Percentiles rank a stretch among this genome's conserved stretches.
phyloP scores from a whole-genome alignment of 1,140 invertebrate genomes.

The Solenopsis fugax region DNA sequence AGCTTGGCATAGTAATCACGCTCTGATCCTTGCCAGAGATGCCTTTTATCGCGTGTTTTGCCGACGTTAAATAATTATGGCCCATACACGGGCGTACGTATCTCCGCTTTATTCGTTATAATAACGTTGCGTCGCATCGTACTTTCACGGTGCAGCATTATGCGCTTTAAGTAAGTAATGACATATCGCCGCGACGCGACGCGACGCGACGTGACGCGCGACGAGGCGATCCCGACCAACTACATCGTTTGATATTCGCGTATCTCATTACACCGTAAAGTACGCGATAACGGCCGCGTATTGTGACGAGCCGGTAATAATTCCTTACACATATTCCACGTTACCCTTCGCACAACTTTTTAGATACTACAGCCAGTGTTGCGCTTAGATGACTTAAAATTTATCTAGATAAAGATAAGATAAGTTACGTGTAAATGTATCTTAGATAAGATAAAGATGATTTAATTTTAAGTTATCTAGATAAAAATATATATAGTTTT shows the following conservation, averaged over 20 bases:
- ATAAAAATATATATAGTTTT: too few relatives aligned
- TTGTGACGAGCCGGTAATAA: constrained; percentile 27
- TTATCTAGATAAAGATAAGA: too few relatives aligned
- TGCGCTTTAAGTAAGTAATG: constrained; percentile 53
- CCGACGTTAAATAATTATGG: constrained; percentile 57
- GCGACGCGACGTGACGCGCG: not conserved
- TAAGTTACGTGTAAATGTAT: too few relatives aligned
- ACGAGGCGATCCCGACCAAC: constrained; percentile 20
- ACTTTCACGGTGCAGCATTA: constrained; percentile 42
- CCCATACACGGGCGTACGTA: not conserved
- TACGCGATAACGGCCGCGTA: not conserved
- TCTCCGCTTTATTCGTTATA: constrained; percentile 54
- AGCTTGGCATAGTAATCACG: constrained; percentile 56
- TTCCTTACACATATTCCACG: not conserved
- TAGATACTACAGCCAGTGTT: too few relatives aligned
- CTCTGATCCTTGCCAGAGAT: constrained; percentile 22
- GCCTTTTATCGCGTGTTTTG: constrained; percentile 57
- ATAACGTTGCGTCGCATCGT: constrained; percentile 32
- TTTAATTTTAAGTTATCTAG: too few relatives aligned
- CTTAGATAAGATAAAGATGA: too few relatives aligned
- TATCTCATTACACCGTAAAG: constrained; percentile 28
- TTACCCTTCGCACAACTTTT: constrained; percentile 19
- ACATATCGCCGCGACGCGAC: not conserved
- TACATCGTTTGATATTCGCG: constrained; percentile 35
- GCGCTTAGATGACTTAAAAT: too few relatives aligned